A percentile compares a stretch with the other conserved stretches of the same genome.
Conservation (phyloP, 2,888 invertebrate species). For the Ptilodon capucinus region DNA sequence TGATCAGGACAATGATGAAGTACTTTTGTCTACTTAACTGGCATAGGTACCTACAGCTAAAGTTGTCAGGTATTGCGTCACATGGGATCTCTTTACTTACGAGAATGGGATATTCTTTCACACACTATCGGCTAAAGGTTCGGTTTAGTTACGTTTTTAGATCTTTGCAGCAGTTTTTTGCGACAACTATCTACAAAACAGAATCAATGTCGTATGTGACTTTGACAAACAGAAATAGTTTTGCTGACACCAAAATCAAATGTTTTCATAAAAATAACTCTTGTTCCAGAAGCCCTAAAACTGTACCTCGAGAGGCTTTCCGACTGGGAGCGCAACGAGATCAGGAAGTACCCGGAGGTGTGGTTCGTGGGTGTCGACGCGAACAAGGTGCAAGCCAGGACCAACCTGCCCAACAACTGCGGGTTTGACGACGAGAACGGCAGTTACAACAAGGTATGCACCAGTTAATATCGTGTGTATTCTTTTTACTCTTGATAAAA, state of each 20-base stretch:
- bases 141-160: too few species aligned
- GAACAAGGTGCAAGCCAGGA: conserved; percentile 92
- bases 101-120: too few species aligned
- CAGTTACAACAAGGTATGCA: conserved; percentile 95
- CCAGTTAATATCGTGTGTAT: too few species aligned
- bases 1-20: neutral
- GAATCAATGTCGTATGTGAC: too few species aligned
- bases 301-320: conserved; percentile 92
- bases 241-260: neutral
- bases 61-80: too few species aligned
- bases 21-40: neutral
- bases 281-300: conserved; percentile 89
- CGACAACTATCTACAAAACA: too few species aligned
- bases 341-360: conserved; percentile 95
- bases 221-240: too few species aligned
- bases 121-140: too few species aligned
- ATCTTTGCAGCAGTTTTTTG: too few species aligned
- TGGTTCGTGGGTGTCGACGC: conserved; percentile 96
- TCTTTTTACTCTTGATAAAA: too few species aligned
- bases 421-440: conserved; percentile 97
- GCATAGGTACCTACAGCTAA: too few species aligned
- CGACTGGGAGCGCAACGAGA: conserved; percentile 95
- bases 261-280: neutral
- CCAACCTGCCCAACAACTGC: conserved; percentile 90
- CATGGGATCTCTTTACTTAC: too few species aligned